phyloP scores from a whole-genome alignment of 1,140 invertebrate species.

The Brachionus rotundiformis region DNA sequence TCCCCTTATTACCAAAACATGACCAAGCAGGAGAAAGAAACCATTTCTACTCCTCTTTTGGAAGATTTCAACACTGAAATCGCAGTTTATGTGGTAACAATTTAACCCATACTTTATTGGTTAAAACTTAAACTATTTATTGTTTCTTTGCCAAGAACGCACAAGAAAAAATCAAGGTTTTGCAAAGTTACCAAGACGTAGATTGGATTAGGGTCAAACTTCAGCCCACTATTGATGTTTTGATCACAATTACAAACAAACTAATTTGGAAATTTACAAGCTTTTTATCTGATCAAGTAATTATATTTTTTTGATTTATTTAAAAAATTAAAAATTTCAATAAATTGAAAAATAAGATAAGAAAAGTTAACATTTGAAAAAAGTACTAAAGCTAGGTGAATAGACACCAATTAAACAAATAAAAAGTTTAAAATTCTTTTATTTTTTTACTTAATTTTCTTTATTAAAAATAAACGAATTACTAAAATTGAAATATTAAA shows the following conservation, averaged over 20 bases:
- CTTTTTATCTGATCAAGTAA: conserved; percentile 63
- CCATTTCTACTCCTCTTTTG: conserved; percentile 57
- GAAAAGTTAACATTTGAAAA: no score
- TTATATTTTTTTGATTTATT: not conserved
- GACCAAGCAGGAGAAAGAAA: conserved; percentile 55
- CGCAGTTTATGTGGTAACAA: conserved; percentile 61
- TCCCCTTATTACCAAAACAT: conserved; percentile 57
- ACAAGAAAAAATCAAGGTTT: conserved; percentile 45
- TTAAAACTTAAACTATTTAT: no score
- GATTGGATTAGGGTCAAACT: conserved; percentile 63
- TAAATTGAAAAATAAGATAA: no score
- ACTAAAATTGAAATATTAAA: no score
- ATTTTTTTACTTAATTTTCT: no score
- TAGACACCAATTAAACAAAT: no score
- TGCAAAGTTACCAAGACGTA: conserved; percentile 31
- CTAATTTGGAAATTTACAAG: conserved; percentile 65
- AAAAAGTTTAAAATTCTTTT: no score
- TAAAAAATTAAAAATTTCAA: no score
- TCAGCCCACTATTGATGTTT: conserved; percentile 63
- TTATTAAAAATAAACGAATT: no score
- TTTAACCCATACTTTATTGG: no score
- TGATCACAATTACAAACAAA: conserved; percentile 63
- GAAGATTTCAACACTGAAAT: conserved; percentile 64
- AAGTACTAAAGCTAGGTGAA: no score
- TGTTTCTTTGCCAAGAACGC: conserved; percentile 19